Evolutionary conservation across 1,140 invertebrate species (phyloP), one percentile per base, ranked within the genome.

Genomic region (Meloidogyne floridensis): DNA sequence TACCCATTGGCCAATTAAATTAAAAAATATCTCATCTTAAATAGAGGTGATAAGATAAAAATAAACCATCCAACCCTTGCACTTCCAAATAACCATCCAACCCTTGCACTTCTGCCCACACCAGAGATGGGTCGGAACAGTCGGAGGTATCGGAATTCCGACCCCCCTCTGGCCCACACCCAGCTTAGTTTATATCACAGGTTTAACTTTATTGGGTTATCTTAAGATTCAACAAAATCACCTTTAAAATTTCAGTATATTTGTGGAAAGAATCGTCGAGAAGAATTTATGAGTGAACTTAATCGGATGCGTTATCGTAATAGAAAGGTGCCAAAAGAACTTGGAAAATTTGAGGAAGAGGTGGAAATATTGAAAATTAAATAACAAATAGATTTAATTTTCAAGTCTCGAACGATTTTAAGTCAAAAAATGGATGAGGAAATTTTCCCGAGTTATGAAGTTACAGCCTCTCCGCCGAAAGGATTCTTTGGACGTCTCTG

Each of bases 401-500:
- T 54, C 18, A 56, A 77, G 75, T 32, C 42, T 1, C 56, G 75
- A 59, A 77, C 43, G 13, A 53, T 77, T 4, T 47, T 77, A 4
- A 42, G 56, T 32, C 56, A 43, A 3, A 77, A 77, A 42, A 15
- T 54, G 56, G 51, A 77, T 3, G 75, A 77, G 6, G 51, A 77
- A 43, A 20, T 77, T 13, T 77, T 65, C 3, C 69, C 20, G 6
- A 13, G 15, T 9, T 32, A 54, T n/a, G 4, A 77, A 43, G 75
- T 77, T 51, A 77, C 13, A 1, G 43, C 69, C 0, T 11, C 47
- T 2, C 69, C 15, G 53, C 53, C 43, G 47, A 47, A 9, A 47
- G 43, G 43, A 3, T 76, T 76, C 32, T 76, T 76, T 47, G 53
- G 32, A 54, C 75, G 75, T 13, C 75, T 76, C 53, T 76, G 75